Evolutionary conservation across 2,797 vertebrate species (phyloP).

Genomic region (Aplochiton taeniatus): DNA sequence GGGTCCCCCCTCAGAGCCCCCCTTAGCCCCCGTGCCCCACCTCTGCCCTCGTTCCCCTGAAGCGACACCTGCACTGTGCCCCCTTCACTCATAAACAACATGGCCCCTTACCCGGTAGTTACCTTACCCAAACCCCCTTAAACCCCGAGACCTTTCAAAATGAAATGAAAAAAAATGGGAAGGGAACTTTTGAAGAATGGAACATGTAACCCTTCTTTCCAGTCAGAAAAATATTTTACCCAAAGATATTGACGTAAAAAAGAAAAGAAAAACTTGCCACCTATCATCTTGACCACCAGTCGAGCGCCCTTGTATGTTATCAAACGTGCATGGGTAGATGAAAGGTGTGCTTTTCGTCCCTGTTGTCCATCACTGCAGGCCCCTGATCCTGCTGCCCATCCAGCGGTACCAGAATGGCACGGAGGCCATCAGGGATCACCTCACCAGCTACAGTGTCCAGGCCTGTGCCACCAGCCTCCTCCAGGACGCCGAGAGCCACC

Average conservation of each 20-base stretch:
- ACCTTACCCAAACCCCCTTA: too few relatives aligned
- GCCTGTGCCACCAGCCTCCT: constrained; percentile 89
- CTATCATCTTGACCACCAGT: background rate
- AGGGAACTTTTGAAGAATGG: constrained; percentile 27
- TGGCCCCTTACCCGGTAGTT: constrained; percentile 15
- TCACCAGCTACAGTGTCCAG: constrained; percentile 87
- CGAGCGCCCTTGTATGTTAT: background rate
- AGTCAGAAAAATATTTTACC: too few relatives aligned
- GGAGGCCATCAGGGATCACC: constrained; percentile 81
- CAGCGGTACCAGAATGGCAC: constrained; percentile 86
- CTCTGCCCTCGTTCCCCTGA: constrained; percentile 37
- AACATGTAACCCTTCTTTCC: constrained; percentile 27
- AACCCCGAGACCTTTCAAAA: too few relatives aligned
- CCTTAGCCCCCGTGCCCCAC: constrained; percentile 31
- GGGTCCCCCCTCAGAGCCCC: constrained; percentile 2
- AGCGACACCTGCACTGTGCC: constrained; percentile 51
- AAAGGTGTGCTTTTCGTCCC: constrained; percentile 37
- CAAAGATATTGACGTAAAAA: too few relatives aligned
- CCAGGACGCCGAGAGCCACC: constrained; percentile 92
- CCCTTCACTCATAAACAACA: constrained; percentile 44
- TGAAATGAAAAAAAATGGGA: too few relatives aligned
- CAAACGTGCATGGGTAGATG: background rate
- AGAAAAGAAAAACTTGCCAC: too few relatives aligned
- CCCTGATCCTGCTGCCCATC: constrained; percentile 83
- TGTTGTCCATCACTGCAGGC: constrained; percentile 64